Evolutionary conservation across 2,797 vertebrate genomes (phyloP).

Genomic region (Pseudomugil gertrudae): DNA sequence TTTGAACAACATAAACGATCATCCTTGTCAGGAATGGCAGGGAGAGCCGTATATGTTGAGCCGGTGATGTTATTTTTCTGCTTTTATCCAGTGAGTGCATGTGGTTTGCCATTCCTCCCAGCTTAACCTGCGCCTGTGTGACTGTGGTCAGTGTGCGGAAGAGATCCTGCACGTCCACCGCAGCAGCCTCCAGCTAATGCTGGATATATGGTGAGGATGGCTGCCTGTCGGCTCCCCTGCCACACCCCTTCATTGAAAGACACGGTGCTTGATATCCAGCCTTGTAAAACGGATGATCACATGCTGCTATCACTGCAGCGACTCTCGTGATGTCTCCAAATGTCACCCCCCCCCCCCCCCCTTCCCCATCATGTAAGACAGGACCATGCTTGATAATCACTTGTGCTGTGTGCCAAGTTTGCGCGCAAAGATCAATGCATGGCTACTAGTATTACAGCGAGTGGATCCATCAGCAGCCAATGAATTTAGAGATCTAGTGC

Average conservation of each 20-base stretch:
- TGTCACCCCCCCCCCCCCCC: neutral
- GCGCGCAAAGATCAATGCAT: conserved; percentile 21
- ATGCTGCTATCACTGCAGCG: conserved; percentile 15
- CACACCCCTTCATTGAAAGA: conserved; percentile 70
- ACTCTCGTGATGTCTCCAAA: conserved; percentile 1
- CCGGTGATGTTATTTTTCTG: conserved; percentile 14
- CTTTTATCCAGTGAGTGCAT: neutral
- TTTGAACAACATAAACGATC: neutral
- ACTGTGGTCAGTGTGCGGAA: neutral
- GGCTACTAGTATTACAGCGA: conserved; percentile 12
- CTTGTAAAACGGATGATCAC: conserved; percentile 13
- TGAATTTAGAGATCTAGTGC: conserved; percentile 5
- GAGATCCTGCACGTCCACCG: conserved; percentile 7
- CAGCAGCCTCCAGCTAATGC: conserved; percentile 4
- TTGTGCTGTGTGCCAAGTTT: conserved; percentile 28
- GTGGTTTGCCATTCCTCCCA: neutral
- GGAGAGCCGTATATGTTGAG: conserved; percentile 1
- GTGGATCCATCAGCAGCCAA: conserved; percentile 31
- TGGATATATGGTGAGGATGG: conserved; percentile 24
- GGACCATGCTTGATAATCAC: conserved; percentile 1
- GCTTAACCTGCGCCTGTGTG: neutral
- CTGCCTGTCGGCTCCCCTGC: conserved; percentile 39
- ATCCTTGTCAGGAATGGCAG: neutral
- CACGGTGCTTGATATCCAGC: conserved; percentile 10
- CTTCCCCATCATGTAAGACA: neutral